Evolutionary conservation across 2,113 vertebrate genomes (phyloP).

Genomic region (Cervus canadensis): DNA sequence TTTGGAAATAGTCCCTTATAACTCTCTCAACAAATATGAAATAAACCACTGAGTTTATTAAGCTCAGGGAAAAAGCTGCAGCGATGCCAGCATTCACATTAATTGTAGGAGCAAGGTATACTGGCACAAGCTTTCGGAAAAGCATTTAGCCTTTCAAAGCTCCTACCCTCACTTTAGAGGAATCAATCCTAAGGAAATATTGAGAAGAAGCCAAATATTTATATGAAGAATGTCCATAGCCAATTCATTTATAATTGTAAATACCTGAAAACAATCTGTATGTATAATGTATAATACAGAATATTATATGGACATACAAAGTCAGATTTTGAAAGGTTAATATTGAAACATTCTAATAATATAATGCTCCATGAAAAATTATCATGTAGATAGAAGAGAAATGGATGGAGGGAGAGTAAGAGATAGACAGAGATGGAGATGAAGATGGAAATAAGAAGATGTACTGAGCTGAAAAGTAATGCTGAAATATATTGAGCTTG

Average conservation of each 20-base stretch:
- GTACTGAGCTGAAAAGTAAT: neutral
- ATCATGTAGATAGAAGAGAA: neutral
- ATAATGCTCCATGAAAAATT: neutral
- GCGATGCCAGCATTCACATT: neutral
- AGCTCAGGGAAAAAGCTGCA: neutral
- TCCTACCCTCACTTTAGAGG: neutral
- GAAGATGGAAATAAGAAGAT: neutral
- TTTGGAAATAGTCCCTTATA: neutral
- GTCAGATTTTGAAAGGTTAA: neutral
- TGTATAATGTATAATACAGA: neutral
- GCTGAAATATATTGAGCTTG: neutral
- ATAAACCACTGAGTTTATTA: neutral
- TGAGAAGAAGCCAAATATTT: neutral
- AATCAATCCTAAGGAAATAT: neutral
- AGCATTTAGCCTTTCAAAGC: neutral
- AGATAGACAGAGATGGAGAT: neutral
- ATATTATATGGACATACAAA: neutral
- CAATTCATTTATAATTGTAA: neutral
- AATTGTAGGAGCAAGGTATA: neutral
- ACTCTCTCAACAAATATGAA: neutral
- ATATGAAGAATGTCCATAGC: neutral
- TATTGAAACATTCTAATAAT: neutral
- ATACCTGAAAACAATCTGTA: neutral
- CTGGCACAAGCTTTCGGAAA: neutral
- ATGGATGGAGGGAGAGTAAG: neutral